Base-by-base conservation (phyloP, 2,113 vertebrate genomes). In the Oenanthe melanoleuca region DNA sequence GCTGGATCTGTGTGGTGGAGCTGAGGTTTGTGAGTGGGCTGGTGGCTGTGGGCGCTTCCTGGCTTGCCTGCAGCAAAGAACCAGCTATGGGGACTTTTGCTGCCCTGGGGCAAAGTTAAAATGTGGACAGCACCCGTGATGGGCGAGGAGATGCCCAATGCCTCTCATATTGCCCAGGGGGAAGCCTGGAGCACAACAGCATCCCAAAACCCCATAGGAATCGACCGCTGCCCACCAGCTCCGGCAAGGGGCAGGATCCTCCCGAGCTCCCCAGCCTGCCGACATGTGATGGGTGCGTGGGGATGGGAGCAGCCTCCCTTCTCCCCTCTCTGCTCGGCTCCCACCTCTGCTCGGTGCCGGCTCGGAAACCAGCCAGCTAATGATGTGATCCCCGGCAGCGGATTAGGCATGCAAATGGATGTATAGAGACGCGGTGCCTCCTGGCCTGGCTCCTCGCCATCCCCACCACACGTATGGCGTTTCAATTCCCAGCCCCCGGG, bases 281-380 rank as follows among this genome's bases (percentile, higher is more conserved):
- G 3, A 44, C 14, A 18, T 3, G 5, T 0, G 42, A 7, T 18
- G 52, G 52, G 52, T 4, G 60, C 2, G 6, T 3, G 20, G 88
- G 40, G 47, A 47, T 53, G 61, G 53, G 57, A 79, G 61, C 84
- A 53, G 49, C 77, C 59, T 90, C 75, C 52, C 73, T 50, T 73
- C 79, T 85, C 74, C 61, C 57, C 60, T 85, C 61, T 63, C 73
- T 21, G 44, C 83, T 95, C 56, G 0, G 22, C 91, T 92, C 95
- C 96, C 93, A 95, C 94, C 93, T 92, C 94, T 91, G 94, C 91
- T 93, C 71, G 59, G 80, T 77, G 71, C 33, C 6, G 19, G 72
- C 63, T 95, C 70, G 89, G 96, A 95, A 95, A 96, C 86, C 96
- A 95, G 96, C 96, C 95, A 96, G 94, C 94, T 97, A 95, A 95